phyloP scores from a whole-genome alignment of 2,113 vertebrate species.

The Kryptolebias marmoratus region DNA sequence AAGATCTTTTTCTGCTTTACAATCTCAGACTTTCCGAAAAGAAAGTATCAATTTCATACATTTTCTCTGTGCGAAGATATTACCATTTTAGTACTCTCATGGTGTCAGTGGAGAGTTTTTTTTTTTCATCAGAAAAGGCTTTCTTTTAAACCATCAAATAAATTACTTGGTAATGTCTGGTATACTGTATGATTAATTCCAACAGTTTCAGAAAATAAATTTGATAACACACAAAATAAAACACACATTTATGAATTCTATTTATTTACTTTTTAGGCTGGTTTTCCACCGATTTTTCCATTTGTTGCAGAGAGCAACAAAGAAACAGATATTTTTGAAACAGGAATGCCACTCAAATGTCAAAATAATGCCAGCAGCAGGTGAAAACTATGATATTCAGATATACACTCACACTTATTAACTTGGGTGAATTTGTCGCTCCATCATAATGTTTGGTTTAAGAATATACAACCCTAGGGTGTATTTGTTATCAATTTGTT shows the following conservation, averaged over 20 bases:
- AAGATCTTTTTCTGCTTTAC: no score
- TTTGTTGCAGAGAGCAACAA: conserved; percentile 20
- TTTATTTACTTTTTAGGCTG: background rate
- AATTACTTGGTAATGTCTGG: no score
- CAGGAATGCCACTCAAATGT: conserved; percentile 37
- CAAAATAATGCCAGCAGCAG: conserved; percentile 59
- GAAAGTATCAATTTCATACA: no score
- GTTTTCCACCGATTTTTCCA: conserved; percentile 7
- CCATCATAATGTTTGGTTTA: conserved; percentile 57
- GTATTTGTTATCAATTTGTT: conserved; percentile 64
- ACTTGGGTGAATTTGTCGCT: conserved; percentile 64
- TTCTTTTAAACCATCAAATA: no score
- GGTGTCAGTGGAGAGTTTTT: no score
- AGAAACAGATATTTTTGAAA: conserved; percentile 48
- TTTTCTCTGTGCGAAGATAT: no score
- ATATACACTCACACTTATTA: conserved; percentile 52
- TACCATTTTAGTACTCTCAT: no score
- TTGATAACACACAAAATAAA: no score
- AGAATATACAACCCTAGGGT: conserved; percentile 67
- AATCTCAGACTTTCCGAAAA: no score
- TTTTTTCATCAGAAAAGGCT: no score
- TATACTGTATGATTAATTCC: no score
- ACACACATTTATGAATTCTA: background rate
- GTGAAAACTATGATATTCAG: conserved; percentile 32
- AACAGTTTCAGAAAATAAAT: no score